phyloP scores from a whole-genome alignment of 2,113 vertebrate species.

The Opisthocomus hoazin region DNA sequence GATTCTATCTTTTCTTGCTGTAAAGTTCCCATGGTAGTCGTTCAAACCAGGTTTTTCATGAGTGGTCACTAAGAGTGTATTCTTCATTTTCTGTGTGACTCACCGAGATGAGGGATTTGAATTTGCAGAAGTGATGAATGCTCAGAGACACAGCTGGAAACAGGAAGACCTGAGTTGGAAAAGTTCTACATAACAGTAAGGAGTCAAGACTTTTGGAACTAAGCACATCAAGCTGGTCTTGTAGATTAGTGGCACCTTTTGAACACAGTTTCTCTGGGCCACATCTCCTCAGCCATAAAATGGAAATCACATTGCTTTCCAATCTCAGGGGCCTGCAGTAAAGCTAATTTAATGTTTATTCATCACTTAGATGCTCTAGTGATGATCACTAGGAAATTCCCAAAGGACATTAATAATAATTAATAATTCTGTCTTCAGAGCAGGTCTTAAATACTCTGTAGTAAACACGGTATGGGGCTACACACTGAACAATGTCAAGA shows the following conservation, averaged over 20 bases:
- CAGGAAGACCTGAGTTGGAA: background rate
- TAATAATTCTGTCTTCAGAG: background rate
- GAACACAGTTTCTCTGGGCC: background rate
- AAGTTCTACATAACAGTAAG: background rate
- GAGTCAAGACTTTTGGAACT: background rate
- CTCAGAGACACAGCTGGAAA: background rate
- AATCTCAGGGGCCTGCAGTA: background rate
- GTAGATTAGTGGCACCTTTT: background rate
- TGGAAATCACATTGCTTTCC: background rate
- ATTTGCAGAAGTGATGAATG: background rate
- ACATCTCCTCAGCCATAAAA: background rate
- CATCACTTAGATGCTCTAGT: background rate
- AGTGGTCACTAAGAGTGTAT: background rate
- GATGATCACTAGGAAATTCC: background rate
- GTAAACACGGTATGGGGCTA: background rate
- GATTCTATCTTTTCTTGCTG: background rate
- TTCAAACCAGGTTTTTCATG: background rate
- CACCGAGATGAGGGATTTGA: background rate
- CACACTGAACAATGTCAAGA: background rate
- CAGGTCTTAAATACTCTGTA: background rate
- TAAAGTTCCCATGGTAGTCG: background rate
- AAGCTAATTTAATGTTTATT: background rate
- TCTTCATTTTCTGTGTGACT: background rate
- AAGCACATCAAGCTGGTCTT: background rate
- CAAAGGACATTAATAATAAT: background rate